Percentiles rank a stretch among this genome's conserved stretches.
phyloP scores from a whole-genome alignment of 2,113 vertebrate species.

The Protobothrops flavoviridis region DNA sequence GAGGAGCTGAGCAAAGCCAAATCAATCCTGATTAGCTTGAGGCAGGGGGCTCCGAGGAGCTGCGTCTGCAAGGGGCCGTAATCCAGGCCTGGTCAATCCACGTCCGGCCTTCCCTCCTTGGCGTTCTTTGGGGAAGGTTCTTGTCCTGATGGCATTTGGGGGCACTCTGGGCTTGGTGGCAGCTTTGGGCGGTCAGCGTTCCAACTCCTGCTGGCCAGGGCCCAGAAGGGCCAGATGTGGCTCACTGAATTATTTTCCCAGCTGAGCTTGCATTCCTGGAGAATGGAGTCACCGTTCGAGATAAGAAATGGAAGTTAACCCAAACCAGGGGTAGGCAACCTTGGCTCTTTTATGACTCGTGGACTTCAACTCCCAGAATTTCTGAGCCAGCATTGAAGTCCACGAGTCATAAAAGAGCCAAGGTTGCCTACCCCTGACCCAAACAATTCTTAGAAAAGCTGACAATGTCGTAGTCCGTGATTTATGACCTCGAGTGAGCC shows the following conservation, averaged over 20 bases:
- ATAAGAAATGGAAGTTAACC: background rate
- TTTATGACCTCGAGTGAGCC: too few species aligned
- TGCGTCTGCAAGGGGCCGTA: background rate
- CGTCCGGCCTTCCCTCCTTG: background rate
- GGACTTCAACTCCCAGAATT: too few species aligned
- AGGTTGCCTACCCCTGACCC: too few species aligned
- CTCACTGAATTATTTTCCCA: accelerated
- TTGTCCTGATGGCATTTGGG: too few species aligned
- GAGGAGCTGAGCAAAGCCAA: background rate
- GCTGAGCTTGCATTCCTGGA: accelerated
- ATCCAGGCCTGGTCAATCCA: background rate
- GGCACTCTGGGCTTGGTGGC: background rate
- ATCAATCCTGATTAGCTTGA: background rate
- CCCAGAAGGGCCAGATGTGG: accelerated
- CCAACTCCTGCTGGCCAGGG: accelerated
- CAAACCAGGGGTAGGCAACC: background rate
- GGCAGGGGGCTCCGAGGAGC: background rate
- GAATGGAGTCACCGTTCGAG: accelerated
- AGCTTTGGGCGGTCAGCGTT: background rate
- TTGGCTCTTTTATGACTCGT: too few species aligned
- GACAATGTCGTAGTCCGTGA: too few species aligned
- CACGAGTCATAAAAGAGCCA: too few species aligned
- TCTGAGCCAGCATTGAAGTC: too few species aligned
- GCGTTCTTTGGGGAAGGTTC: too few species aligned
- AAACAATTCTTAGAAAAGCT: background rate